Base-by-base conservation (phyloP, 1,140 invertebrate genomes). In the Tribolium castaneum region DNA sequence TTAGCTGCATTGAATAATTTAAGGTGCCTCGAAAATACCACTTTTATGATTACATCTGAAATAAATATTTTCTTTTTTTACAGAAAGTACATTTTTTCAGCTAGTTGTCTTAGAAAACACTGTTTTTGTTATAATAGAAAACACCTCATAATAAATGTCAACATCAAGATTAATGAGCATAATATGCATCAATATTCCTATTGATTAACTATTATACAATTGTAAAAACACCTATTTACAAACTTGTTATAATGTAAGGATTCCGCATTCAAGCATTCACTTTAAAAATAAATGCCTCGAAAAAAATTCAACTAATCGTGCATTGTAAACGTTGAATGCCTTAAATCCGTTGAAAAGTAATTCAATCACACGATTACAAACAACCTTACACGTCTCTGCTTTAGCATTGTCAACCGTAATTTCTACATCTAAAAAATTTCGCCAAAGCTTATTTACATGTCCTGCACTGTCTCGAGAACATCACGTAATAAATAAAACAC, bases 141-240 rank as follows among this genome's bases (percentile, higher is more conserved):
- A 73, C 71, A 73, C 71, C 71, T 73, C 71, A 52, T 73, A 73
- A 73, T 66, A 66, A 72, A 72, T 75, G 50, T 75, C 56, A 77
- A 77, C 75, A 77, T 77, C 73, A 50, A 76, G 62, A 71, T 76
- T 35, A 76, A 75, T 81, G 80, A 81, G 80, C 80, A 79, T 78
- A 81, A 59, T 73, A 80, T 79, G 80, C 74, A 78, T 76, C 75
- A 80, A 78, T 75, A 77, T 56, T 78, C 70, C 76, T 76, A 80
- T 75, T 45, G 50, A 80, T 77, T 78, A 80, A 76, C 54, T 78
- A 77, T 74, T 80, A 76, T 77, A 80, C 75, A 78, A 77, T 77
- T 66, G 76, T 80, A 76, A 70, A 78, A 80, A 80, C 79, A 78
- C 75, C 25, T 80, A 80, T 80, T 76, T 80, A 80, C 79, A 80